Base-by-base conservation (phyloP, 2,888 invertebrate genomes). In the Bedellia somnulentella region DNA sequence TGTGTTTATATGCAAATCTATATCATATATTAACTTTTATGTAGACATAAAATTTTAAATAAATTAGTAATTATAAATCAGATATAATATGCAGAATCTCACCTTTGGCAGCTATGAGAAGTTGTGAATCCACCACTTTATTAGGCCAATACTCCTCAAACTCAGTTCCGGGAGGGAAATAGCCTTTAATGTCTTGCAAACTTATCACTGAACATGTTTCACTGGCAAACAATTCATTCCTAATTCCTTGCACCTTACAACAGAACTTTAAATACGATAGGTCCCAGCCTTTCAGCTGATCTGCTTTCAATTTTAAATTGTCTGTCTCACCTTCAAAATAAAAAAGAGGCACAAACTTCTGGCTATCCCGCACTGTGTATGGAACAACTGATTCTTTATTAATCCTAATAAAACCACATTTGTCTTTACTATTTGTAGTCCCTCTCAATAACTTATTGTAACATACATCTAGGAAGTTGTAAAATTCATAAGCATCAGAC, bases 131-230 rank as follows among this genome's bases (percentile, higher is more conserved):
- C 38, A 89, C 85, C 34, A 89, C 88, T 66, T 92, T 91, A 53
- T 86, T 87, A 0, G 93, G 93, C 93, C 93, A 93, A 59, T 93
- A 93, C 47, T 93, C 92, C 55, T 93, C 93, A 52, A 93, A 93
- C 44, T 87, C 83, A 0, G 93, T 93, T 14, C 90, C 90, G 5
- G 88, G 88, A 1, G 92, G 92, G 47, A 93, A 93, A 54, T 93
- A 93, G 57, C 89, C 89, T 56, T 89, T 90, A 45, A 93, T 91
- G 63, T 93, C 93, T 23, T 87, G 85, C 43, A 93, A 79, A 75
- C 91, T 92, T 35, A 93, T 93, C 47, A 93, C 93, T 31, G 89
- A 87, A 62, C 93, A 93, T 6, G 89, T 89, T 52, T 93, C 92
- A 76, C 89, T 90, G 12, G 91, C 89, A 64, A 93, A 93, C 35